Base-by-base conservation (phyloP, 1,140 invertebrate species). In the Pseudoatta argentina region DNA sequence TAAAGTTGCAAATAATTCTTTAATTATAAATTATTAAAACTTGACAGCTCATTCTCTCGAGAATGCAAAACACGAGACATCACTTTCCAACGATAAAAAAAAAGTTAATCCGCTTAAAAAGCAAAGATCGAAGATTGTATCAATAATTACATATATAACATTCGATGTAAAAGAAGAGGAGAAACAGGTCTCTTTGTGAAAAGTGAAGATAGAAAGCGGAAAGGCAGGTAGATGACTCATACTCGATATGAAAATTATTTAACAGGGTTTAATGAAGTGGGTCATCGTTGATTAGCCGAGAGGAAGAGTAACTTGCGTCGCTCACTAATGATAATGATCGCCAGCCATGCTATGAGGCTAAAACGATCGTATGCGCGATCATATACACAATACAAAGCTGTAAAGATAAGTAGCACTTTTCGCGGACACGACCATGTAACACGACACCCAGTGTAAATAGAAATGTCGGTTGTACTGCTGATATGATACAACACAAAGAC, bases 401-500 rank as follows among this genome's bases (percentile, higher is more conserved):
- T 88, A 89, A 87, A 89, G 86, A 87, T 87, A 88, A 88, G 78
- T 88, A 75, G 86, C 78, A 59, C 44, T 85, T 85, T 77, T 76
- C 79, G 64, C 61, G 72, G 69, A 16, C 67, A 89, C 79, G 88
- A 85, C 72, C 79, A 34, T 66, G 79, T 85, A 89, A 89, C 88
- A 87, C 86, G 87, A 89, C 78, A 89, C 88, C 79, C 44, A 79
- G 44, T 77, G 86, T 71, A 89, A 87, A 89, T 87, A 89, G 87
- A 87, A 87, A 64, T n/a, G 61, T 73, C 86, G 73, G 66, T 21
- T 57, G 51, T 34, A 16, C 48, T n/a, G 87, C 72, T 55, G 81
- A 71, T 82, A 67, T n/a, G 76, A 72, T 73, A 57, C 73, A 57
- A 53, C 51, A 86, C 75, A 53, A 79, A 79, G 85, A 48, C 72